Base-by-base conservation (phyloP, 2,888 invertebrate genomes). In the Chironomus riparius region DNA sequence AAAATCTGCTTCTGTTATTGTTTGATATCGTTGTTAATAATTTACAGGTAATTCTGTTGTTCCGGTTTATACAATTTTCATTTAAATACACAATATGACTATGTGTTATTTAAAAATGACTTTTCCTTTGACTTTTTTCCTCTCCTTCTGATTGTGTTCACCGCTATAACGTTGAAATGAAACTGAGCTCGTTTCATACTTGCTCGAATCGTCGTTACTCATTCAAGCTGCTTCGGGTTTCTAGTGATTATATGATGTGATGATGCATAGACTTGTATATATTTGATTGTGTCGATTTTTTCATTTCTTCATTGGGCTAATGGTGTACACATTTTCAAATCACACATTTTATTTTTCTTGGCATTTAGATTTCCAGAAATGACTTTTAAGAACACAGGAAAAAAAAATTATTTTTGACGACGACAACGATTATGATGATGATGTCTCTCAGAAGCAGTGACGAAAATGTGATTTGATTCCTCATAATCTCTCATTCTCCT, bases 231-330 rank as follows among this genome's bases (percentile, higher is more conserved):
- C 21, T 71, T 71, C 72, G 72, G 61, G 50, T 62, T 47, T 73
- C 62, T 73, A 56, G 65, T 62, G 72, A 73, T 62, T 61, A 73
- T 73, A 56, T 56, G 38, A 62, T 62, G 38, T 62, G 72, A 62
- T 73, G 72, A 73, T 56, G 74, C 28, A 47, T 70, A 50, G 56
- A 56, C 56, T n/a, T 18, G 56, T 18, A 15, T 65, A 13, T 65
- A 65, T 65, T 65, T 65, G 65, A 65, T 56, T 56, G 56, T 56
- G 56, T 56, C 56, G 65, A 24, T 21, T 65, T 65, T 13, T 65
- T 21, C 24, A 21, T 56, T 56, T 18, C n/a, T 56, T 56, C 18
- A 56, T 18, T 18, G 56, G 18, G 56, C 56, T 56, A 18, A 56
- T 56, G 56, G 56, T 15, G 18, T 18, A 56, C 56, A 56, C 56